Conservation (phyloP, 2,113 vertebrate species). For the Dendrocopos noguchii region DNA sequence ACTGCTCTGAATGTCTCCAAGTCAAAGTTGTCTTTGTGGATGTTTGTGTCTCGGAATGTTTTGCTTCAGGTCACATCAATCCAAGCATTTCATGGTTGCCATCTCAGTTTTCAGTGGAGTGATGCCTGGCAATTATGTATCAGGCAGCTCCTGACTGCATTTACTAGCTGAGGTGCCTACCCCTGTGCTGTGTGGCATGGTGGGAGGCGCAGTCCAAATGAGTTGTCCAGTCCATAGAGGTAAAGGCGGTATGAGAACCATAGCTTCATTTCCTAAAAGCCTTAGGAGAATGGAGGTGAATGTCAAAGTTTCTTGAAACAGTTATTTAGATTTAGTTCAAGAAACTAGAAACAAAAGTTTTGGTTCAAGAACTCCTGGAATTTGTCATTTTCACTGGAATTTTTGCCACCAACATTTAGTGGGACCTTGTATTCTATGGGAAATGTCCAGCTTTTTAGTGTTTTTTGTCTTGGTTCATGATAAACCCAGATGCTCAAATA, state of each 20-base stretch:
- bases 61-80: neutral
- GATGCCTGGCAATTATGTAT: neutral
- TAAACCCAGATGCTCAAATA: slow-evolving; percentile 8
- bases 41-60: neutral
- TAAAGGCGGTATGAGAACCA: neutral
- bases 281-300: neutral
- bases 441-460: neutral
- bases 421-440: neutral
- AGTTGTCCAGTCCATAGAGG: neutral
- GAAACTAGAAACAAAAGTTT: neutral
- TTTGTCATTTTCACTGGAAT: neutral
- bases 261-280: neutral
- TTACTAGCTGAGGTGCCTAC: neutral
- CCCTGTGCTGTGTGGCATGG: neutral
- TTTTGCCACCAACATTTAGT: neutral
- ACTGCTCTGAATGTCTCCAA: neutral
- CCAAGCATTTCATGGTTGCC: fast-evolving
- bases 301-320: neutral
- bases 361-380: neutral
- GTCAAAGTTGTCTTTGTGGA: neutral
- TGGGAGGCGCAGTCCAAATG: neutral
- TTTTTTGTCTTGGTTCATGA: slow-evolving; percentile 10
- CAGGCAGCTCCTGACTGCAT: neutral
- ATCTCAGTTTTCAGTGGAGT: neutral
- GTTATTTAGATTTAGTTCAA: neutral